These are phyloP conservation scores for Eristalis intricaria DNA, from an alignment of 2,888 invertebrate genomes.

Conservation along the genomic window DNA sequence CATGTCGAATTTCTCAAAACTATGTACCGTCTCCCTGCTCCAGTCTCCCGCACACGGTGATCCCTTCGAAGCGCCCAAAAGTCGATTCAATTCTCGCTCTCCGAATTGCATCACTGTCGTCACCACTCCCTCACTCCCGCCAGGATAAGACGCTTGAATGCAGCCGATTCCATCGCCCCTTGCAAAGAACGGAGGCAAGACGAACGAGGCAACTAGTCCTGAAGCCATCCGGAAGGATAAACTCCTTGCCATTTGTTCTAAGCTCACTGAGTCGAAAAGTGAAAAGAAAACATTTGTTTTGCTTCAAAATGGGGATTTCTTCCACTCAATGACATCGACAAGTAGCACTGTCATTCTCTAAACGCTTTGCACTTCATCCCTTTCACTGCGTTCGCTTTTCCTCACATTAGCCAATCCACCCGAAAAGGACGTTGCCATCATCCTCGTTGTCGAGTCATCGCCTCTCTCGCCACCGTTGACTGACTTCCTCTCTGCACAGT, in stretches of 20 bases:
- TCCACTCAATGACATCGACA: constrained; percentile 11
- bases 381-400: too few relatives aligned
- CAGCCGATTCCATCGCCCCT: not conserved
- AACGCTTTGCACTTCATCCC: not conserved
- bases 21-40: too few relatives aligned
- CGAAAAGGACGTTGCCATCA: not conserved
- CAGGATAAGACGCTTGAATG: not conserved
- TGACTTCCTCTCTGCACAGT: not conserved
- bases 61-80: not conserved
- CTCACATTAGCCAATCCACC: too few relatives aligned
- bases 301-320: not conserved
- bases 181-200: not conserved
- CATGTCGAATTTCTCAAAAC: too few relatives aligned
- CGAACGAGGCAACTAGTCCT: constrained; percentile 10
- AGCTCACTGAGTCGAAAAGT: constrained; percentile 42
- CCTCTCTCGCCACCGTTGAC: not conserved
- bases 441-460: not conserved
- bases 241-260: constrained; percentile 34
- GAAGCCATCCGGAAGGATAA: constrained; percentile 40
- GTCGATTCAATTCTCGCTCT: not conserved
- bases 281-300: constrained; percentile 44
- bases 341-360: not conserved
- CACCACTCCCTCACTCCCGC: too few relatives aligned
- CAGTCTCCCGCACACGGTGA: too few relatives aligned
- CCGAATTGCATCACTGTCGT: not conserved